Percentiles rank a stretch among this genome's conserved stretches.
phyloP scores from a whole-genome alignment of 1,140 invertebrate genomes.

The Orussus abietinus region DNA sequence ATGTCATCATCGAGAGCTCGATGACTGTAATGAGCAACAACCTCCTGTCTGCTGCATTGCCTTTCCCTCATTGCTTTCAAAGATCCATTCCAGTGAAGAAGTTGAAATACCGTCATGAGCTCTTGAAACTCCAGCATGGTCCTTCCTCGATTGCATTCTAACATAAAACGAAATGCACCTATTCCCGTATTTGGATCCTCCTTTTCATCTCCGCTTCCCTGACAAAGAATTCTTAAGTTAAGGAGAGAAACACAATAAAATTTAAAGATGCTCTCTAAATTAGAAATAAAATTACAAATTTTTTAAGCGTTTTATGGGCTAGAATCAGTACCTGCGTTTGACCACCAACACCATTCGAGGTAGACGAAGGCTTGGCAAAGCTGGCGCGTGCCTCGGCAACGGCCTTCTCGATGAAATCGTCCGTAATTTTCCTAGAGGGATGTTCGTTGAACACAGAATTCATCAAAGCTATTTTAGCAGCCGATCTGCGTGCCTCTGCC shows the following conservation, averaged over 20 bases:
- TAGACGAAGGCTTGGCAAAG: conserved; percentile 53
- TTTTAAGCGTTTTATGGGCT: too few species aligned
- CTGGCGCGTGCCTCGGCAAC: conserved; percentile 78
- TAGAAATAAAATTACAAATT: too few species aligned
- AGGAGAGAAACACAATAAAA: too few species aligned
- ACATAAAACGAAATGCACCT: conserved; percentile 91
- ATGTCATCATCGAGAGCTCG: conserved; percentile 89
- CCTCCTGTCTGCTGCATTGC: conserved; percentile 91
- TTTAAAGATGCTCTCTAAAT: too few species aligned
- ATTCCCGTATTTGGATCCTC: conserved; percentile 82
- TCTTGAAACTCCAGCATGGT: conserved; percentile 97
- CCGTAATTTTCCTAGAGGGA: conserved; percentile 86
- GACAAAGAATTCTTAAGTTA: conserved; percentile 12
- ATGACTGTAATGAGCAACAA: conserved; percentile 92
- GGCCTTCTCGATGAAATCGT: conserved; percentile 92
- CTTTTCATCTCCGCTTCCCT: conserved; percentile 59
- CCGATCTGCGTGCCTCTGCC: conserved; percentile 87
- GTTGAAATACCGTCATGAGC: conserved; percentile 93
- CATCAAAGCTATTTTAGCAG: conserved; percentile 94
- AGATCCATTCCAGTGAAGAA: conserved; percentile 94
- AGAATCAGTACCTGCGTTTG: conserved; percentile 38
- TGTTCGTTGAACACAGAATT: conserved; percentile 97
- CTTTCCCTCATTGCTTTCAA: conserved; percentile 87
- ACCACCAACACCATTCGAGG: conserved; percentile 37
- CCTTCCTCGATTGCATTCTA: conserved; percentile 86